phyloP scores from a whole-genome alignment of 1,140 invertebrate genomes.

The Nephotettix cincticeps region DNA sequence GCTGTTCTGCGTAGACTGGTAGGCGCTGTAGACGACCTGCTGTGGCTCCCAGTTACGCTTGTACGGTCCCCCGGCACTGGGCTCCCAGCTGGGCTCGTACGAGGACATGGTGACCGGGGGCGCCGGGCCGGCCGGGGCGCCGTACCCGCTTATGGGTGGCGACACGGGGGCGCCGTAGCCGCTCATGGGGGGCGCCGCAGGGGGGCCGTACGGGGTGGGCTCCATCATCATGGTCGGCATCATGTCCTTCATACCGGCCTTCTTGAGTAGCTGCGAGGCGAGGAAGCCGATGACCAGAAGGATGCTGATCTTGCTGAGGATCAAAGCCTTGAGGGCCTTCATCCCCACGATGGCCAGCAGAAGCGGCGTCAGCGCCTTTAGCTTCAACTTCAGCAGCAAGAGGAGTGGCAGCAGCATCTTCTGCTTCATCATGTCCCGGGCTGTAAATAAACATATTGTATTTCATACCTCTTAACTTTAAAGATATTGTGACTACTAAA shows the following conservation, averaged over 20 bases:
- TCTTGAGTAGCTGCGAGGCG: constrained; percentile 54
- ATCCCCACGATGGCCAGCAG: constrained; percentile 72
- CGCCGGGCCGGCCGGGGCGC: constrained; percentile 50
- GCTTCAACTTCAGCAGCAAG: constrained; percentile 75
- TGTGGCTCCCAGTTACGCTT: constrained; percentile 60
- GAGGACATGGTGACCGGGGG: constrained; percentile 40
- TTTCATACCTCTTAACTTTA: too few species aligned
- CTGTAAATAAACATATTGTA: too few species aligned
- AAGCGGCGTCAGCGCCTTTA: constrained; percentile 81
- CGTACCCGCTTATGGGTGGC: constrained; percentile 63
- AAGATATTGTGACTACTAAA: too few species aligned
- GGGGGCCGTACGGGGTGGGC: constrained; percentile 42
- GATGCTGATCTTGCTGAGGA: constrained; percentile 79
- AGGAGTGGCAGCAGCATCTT: constrained; percentile 76
- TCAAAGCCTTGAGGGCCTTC: constrained; percentile 78
- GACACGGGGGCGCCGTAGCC: constrained; percentile 50
- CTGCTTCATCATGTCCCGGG: constrained; percentile 68
- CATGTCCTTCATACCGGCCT: constrained; percentile 42
- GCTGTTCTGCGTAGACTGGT: constrained; percentile 42
- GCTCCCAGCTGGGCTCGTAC: constrained; percentile 58
- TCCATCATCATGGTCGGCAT: constrained; percentile 72
- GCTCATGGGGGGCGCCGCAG: constrained; percentile 53
- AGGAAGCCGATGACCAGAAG: constrained; percentile 76
- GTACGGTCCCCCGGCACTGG: constrained; percentile 64
- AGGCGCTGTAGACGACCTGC: constrained; percentile 75